A percentile compares a stretch with the other conserved stretches of the same genome.
These are phyloP conservation scores for Poliocrania exsul DNA, from an alignment of 2,797 vertebrate genomes.

Conservation along the genomic window DNA sequence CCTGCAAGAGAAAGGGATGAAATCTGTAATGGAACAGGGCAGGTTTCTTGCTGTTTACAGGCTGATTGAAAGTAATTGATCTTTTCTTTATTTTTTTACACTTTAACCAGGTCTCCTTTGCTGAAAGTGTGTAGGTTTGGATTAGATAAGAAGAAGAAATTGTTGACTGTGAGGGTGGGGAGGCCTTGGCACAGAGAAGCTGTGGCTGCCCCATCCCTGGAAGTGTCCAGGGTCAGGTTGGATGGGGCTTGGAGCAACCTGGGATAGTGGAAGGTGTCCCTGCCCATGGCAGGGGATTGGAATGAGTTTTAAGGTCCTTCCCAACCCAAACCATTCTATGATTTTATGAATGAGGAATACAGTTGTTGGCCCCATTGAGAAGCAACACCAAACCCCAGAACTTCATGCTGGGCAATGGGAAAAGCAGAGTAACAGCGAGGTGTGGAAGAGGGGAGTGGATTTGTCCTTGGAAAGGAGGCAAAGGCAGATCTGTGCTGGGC, in stretches of 20 bases:
- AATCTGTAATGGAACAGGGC: neutral
- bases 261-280: neutral
- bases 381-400: neutral
- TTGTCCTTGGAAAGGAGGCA: neutral
- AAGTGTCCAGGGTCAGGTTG: neutral
- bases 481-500: neutral
- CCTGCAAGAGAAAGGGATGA: neutral
- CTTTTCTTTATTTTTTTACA: neutral
- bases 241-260: neutral
- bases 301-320: neutral
- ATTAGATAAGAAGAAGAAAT: neutral
- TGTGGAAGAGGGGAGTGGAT: neutral
- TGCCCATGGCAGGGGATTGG: neutral
- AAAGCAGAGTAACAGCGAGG: neutral
- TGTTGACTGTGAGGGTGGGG: accelerated
- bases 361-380: neutral
- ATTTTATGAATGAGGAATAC: neutral
- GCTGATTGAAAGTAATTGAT: neutral
- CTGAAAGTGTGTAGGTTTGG: neutral
- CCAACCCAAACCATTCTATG: too few relatives aligned
- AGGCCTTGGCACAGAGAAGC: neutral
- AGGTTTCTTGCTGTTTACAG: neutral
- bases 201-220: neutral
- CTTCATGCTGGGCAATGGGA: accelerated
- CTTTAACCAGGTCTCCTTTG: neutral